Conservation (phyloP, 92 coral and sea anemone genomes). For the Palythoa caribaeorum region DNA sequence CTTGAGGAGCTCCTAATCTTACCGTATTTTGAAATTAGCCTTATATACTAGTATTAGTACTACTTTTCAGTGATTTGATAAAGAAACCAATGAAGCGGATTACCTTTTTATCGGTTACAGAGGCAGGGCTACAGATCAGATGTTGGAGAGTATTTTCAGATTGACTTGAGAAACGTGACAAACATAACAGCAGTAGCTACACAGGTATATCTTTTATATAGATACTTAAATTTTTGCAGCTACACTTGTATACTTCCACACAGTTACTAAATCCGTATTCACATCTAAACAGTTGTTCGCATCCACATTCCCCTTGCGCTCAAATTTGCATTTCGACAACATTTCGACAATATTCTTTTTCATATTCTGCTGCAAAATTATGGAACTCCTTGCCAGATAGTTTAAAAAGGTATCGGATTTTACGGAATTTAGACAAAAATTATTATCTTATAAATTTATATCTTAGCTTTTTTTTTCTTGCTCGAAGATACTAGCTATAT, state of each 20-base stretch:
- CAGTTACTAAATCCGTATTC: background rate
- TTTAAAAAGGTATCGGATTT: too few relatives aligned
- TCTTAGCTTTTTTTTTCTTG: too few relatives aligned
- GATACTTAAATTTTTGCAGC: conserved; percentile 35
- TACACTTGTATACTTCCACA: conserved; percentile 67
- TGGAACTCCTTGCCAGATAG: too few relatives aligned
- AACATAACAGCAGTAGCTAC: conserved; percentile 82
- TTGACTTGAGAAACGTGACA: conserved; percentile 76
- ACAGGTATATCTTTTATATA: conserved; percentile 61
- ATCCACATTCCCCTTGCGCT: background rate
- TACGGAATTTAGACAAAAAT: too few relatives aligned
- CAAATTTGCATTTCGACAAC: background rate
- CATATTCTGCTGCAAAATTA: too few relatives aligned
- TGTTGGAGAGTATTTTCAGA: conserved; percentile 77
- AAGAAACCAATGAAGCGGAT: background rate
- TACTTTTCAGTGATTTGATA: background rate
- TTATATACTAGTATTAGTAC: too few relatives aligned
- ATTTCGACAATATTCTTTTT: background rate
- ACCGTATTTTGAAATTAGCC: too few relatives aligned
- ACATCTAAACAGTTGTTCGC: background rate
- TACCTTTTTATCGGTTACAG: conserved; percentile 38
- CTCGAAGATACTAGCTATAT: too few relatives aligned
- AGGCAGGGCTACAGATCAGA: conserved; percentile 51
- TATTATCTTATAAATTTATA: too few relatives aligned
- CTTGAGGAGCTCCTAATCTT: too few relatives aligned